Base-by-base conservation (phyloP, 1,140 invertebrate species). In the Sycobia sp. region DNA sequence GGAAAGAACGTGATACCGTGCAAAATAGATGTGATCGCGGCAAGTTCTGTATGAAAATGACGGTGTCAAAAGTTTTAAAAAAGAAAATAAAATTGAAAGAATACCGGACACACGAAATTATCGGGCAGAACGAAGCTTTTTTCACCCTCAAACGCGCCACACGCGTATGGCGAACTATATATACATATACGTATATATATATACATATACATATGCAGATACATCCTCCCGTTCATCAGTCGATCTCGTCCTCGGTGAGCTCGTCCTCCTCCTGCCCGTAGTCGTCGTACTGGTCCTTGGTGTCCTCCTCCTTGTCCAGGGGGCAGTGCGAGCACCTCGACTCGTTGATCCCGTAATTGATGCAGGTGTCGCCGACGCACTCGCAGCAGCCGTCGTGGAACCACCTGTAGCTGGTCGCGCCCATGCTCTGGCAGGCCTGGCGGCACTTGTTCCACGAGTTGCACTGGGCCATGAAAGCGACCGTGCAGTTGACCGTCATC, bases 301-400 rank as follows among this genome's bases (percentile, higher is more conserved):
- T 39, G 22, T 74, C 71, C 4, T 71, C 68, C 36, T 73, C 73
- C 14, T 73, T 73, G 39, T 73, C 66, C 14, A 69, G 34, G 2
- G 78, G 75, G 64, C 76, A 79, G 23, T 77, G 70, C 11, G 67
- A 41, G 60, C 80, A 90, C 82, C 87, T 84, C 71, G 87, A 94
- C 72, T 95, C 92, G 72, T 94, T 93, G 56, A 95, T 91, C 4
- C 95, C 95, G 81, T 96, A 96, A 76, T 95, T 94, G 38, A 95
- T 86, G 76, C 95, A 97, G 44, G 88, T 90, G 56, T 90, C 87
- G 3, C 95, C 94, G 58, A 97, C 86, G 79, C 95, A 97, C 77
- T 97, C 92, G 79, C 95, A 97, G 73, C 95, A 97, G 2, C 94
- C 95, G 76, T 96, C 92, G 77, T 96, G 94, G 80, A 97, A 97